Conservation (phyloP, 23 tunicate genomes). For the Trididemnum nubilum region DNA sequence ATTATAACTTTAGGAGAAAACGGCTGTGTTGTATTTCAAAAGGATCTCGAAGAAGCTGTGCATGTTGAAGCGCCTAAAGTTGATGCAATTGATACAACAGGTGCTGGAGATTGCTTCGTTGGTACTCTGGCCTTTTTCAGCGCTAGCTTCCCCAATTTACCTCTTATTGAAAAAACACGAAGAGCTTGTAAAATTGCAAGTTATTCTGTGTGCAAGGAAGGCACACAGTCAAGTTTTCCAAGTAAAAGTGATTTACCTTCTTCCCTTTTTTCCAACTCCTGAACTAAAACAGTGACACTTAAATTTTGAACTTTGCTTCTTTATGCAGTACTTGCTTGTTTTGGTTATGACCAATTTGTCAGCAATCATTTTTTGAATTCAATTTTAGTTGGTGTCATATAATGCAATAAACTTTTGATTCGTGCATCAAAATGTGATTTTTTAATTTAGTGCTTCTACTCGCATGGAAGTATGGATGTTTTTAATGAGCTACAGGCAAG, state of each 20-base stretch:
- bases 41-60: background rate
- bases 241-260: conserved; percentile 30
- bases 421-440: no score
- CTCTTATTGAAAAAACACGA: conserved; percentile 38
- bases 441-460: no score
- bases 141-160: conserved; percentile 28
- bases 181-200: conserved; percentile 67
- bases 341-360: no score
- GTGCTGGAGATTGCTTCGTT: conserved; percentile 91
- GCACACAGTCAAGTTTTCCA: conserved; percentile 82
- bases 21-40: conserved; percentile 64
- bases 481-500: no score
- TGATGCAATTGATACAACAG: conserved; percentile 74
- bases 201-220: conserved; percentile 53
- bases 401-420: no score
- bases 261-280: no score
- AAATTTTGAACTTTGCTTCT: no score
- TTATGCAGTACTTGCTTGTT: no score
- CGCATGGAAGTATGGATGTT: no score
- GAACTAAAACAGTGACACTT: no score
- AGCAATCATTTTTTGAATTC: no score
- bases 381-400: no score
- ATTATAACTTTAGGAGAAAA: conserved; percentile 69
- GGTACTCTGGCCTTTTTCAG: conserved; percentile 78
- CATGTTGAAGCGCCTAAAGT: conserved; percentile 38